Evolutionary conservation across 2,888 invertebrate species (phyloP).

Genomic region (Caenorhabditis sulstoni): DNA sequence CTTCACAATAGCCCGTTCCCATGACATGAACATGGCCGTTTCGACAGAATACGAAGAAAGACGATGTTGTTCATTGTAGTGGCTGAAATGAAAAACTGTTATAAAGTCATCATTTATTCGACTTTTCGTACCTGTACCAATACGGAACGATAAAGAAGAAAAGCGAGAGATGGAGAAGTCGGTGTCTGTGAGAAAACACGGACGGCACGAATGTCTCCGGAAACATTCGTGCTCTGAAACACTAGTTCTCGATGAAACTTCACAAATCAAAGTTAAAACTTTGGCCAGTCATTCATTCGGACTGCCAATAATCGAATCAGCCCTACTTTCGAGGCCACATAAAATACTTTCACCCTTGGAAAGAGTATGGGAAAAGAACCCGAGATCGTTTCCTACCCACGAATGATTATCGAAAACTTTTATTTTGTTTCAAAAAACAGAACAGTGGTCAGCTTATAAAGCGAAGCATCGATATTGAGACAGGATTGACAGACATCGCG

Average conservation of each 20-base stretch:
- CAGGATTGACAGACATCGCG: too few species aligned
- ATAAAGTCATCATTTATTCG: too few species aligned
- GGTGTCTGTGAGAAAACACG: conserved; percentile 61
- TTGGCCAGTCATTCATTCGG: background rate
- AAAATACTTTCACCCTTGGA: too few species aligned
- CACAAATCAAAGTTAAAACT: too few species aligned
- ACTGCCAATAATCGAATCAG: too few species aligned
- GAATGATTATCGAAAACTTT: too few species aligned
- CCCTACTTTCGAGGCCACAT: background rate
- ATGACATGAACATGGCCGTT: conserved; percentile 74
- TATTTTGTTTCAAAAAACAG: too few species aligned
- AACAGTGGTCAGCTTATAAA: too few species aligned
- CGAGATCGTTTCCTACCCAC: too few species aligned
- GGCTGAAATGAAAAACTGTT: conserved; percentile 23
- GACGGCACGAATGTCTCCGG: conserved; percentile 52
- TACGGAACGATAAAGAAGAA: conserved; percentile 66
- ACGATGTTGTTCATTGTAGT: conserved; percentile 77
- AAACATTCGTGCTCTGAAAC: conserved; percentile 38
- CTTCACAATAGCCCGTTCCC: conserved; percentile 77
- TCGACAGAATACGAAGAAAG: conserved; percentile 75
- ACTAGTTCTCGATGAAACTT: too few species aligned
- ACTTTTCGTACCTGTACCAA: conserved; percentile 63
- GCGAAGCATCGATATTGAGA: background rate
- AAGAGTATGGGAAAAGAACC: too few species aligned
- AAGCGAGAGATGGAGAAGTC: conserved; percentile 59